These are phyloP conservation scores for Apostichopus japonicus DNA, from an alignment of 35 echinoderm and acorn worm genomes.

Conservation along the genomic window DNA sequence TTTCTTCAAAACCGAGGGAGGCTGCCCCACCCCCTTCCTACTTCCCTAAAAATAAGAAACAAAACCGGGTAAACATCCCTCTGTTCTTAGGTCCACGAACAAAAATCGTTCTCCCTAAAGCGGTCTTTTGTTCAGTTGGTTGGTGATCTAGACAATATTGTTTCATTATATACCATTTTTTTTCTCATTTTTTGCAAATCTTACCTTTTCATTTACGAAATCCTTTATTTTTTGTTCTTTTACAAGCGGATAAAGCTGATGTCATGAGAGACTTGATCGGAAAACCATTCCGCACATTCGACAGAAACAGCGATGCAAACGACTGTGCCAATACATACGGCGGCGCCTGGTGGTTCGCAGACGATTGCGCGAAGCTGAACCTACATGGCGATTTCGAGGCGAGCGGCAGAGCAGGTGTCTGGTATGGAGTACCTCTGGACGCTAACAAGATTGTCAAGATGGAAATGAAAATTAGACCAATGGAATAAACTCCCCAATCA, in stretches of 20 bases:
- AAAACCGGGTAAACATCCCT: no score
- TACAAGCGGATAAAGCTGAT: background rate
- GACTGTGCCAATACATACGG: background rate
- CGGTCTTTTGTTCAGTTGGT: no score
- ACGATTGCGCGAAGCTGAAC: constrained; percentile 6
- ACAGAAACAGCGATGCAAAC: background rate
- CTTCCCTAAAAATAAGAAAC: no score
- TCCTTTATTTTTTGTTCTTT: background rate
- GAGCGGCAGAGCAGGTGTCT: background rate
- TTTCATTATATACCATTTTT: constrained; percentile 8
- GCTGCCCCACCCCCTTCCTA: no score
- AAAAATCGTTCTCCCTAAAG: no score
- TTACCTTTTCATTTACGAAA: background rate
- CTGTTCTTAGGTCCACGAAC: no score
- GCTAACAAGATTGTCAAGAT: constrained; percentile 32
- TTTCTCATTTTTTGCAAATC: background rate
- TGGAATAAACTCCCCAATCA: constrained; percentile 12
- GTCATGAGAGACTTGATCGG: constrained; percentile 26
- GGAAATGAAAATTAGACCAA: constrained; percentile 51
- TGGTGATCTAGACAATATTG: no score
- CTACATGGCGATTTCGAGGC: constrained; percentile 2
- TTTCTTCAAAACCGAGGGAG: no score
- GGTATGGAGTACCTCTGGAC: constrained; percentile 33
- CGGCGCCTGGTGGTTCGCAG: constrained; percentile 11
- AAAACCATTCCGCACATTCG: constrained; percentile 1